Percentiles rank a stretch among this genome's conserved stretches.
Evolutionary conservation across 2,113 vertebrate species (phyloP).

Genomic region (Eretmochelys imbricata): DNA sequence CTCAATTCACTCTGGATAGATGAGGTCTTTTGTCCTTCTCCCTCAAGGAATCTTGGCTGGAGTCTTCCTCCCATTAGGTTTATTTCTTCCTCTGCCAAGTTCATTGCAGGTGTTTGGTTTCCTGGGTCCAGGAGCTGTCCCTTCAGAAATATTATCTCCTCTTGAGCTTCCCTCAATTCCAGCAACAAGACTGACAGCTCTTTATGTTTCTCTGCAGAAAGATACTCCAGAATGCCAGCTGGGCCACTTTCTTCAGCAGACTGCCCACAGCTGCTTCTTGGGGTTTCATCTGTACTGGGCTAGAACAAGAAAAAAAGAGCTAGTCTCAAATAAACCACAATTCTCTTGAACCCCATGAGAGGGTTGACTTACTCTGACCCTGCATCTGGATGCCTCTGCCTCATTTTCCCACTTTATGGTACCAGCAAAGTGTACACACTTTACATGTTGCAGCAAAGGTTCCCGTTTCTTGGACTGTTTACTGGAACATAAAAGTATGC

Average conservation of each 20-base stretch:
- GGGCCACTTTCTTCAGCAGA: constrained; percentile 25
- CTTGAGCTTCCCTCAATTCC: constrained; percentile 81
- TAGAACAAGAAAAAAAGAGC: constrained; percentile 35
- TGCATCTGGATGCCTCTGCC: neutral
- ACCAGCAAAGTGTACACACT: neutral
- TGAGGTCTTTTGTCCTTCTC: neutral
- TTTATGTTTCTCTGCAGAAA: constrained; percentile 72
- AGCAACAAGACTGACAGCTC: constrained; percentile 78
- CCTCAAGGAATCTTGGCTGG: neutral
- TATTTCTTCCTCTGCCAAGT: neutral
- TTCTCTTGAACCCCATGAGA: neutral
- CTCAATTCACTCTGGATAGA: neutral
- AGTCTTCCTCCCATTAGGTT: neutral
- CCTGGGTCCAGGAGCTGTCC: constrained; percentile 63
- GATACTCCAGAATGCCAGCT: constrained; percentile 41
- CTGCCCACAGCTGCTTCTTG: neutral
- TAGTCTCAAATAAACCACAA: neutral
- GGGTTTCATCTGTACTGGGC: constrained; percentile 12
- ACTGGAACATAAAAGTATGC: neutral
- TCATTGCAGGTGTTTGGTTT: neutral
- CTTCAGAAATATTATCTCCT: constrained; percentile 80
- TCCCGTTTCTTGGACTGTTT: neutral
- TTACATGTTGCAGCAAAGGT: neutral
- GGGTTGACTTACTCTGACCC: neutral
- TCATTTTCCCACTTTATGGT: neutral